phyloP scores from a whole-genome alignment of 2,888 invertebrate species.

The Invenusta paracnida region DNA sequence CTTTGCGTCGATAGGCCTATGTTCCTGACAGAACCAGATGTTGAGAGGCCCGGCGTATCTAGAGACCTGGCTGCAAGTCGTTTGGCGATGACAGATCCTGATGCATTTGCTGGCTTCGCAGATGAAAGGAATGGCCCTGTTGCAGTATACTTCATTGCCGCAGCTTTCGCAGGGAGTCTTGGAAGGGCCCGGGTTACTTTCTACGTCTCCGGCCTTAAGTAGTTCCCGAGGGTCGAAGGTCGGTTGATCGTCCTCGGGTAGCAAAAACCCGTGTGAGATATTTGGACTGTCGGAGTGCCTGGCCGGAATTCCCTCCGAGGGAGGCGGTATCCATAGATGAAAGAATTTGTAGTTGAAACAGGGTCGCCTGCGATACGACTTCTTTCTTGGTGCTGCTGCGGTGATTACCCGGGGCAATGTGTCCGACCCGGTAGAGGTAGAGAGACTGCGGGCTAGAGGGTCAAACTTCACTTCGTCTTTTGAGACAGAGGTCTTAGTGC shows the following conservation, averaged over 20 bases:
- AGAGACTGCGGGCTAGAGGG: too few relatives aligned
- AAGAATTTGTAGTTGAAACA: too few relatives aligned
- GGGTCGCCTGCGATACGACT: too few relatives aligned
- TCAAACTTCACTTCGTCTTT: too few relatives aligned
- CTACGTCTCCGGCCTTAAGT: not conserved
- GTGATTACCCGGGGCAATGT: too few relatives aligned
- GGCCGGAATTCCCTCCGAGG: too few relatives aligned
- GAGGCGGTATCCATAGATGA: too few relatives aligned
- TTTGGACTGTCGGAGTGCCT: too few relatives aligned
- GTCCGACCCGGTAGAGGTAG: too few relatives aligned
- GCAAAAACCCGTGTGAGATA: not conserved
- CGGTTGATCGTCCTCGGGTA: not conserved
- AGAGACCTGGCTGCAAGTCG: not conserved
- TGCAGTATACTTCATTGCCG: not conserved
- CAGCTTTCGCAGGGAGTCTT: not conserved
- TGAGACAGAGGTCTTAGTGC: too few relatives aligned
- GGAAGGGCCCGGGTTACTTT: not conserved
- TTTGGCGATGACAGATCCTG: not conserved
- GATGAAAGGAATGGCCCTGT: not conserved
- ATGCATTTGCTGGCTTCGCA: not conserved
- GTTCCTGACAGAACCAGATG: not conserved
- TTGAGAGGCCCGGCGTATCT: not conserved
- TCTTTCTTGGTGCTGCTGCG: too few relatives aligned
- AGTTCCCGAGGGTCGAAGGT: not conserved
- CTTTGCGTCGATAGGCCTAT: too few relatives aligned